Base-by-base conservation (phyloP, 2,797 vertebrate species). In the Peromyscus attwateri region DNA sequence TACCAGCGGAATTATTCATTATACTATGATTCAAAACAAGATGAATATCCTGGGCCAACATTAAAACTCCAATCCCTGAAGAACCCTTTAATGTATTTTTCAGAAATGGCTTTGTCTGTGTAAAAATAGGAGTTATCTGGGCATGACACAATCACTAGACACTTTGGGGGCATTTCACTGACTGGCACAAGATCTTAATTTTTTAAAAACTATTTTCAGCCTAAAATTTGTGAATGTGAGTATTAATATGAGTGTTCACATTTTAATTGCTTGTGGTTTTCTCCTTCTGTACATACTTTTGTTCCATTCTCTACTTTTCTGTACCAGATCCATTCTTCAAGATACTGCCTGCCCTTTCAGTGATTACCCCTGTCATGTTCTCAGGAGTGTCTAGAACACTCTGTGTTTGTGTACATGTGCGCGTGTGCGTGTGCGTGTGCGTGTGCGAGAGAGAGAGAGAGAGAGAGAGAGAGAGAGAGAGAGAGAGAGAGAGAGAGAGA, bases 1-100 rank as follows among this genome's bases (percentile, higher is more conserved):
- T 97, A 98, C 80, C 94, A 98, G 71, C 90, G 75, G 91, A 98
- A 98, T 85, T 76, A 98, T 98, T 98, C 62, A 97, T 98, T 97
- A 94, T 89, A 93, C 92, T 92, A 97, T 97, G 96, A 98, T 98
- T 98, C 95, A 97, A 97, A 98, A 97, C 96, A 80, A 96, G 95
- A 96, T 90, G 85, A 97, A 93, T 94, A 96, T 80, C 49, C 95
- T 1, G 34, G 83, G 89, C 82, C 94, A 97, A 95, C 89, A 92
- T 96, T 92, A 90, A 52, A 82, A 94, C 75, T 96, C 43, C 52
- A 90, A n/a, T 96, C 87, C 89, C 92, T 77, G 89, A 97, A 90
- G 92, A 93, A 10, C 19, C 71, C 85, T 97, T 96, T 84, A 91
- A 88, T 95, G 82, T 92, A 91, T 95, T 96, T 96, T 97, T 96